Evolutionary conservation across 2,113 vertebrate genomes (phyloP).

Genomic region (Argyrosomus japonicus): DNA sequence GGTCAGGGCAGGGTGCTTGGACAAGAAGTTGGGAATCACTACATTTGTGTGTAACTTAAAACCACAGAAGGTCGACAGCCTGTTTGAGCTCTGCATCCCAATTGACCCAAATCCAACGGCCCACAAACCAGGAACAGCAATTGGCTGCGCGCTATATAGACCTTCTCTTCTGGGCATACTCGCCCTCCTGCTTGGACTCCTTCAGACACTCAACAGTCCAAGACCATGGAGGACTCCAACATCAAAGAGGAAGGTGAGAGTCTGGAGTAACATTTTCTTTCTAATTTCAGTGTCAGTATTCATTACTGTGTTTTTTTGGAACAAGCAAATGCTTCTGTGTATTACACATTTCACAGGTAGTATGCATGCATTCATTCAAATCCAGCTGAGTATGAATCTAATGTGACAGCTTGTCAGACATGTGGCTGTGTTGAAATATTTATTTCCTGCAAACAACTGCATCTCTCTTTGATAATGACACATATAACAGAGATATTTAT

Average conservation of each 20-base stretch:
- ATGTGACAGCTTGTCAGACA: neutral
- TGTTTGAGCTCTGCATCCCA: constrained; percentile 17
- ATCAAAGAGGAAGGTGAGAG: constrained; percentile 59
- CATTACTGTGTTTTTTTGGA: neutral
- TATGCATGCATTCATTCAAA: neutral
- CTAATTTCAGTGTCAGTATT: neutral
- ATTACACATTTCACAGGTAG: neutral
- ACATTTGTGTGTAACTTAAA: constrained; percentile 55
- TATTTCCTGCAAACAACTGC: neutral
- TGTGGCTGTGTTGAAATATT: neutral
- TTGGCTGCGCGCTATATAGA: neutral
- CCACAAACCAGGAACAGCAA: neutral
- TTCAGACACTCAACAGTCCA: constrained; percentile 25
- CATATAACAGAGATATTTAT: constrained; percentile 8
- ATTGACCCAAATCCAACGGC: constrained; percentile 37
- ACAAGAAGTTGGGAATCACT: constrained; percentile 44
- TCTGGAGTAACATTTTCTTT: neutral
- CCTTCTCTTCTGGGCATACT: neutral
- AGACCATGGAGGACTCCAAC: constrained; percentile 42
- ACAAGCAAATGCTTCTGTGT: neutral
- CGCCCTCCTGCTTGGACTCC: constrained; percentile 9
- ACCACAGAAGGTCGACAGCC: constrained; percentile 17
- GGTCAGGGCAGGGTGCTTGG: constrained; percentile 19
- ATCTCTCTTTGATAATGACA: neutral
- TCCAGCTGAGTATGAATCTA: neutral